Evolutionary conservation across 1,140 invertebrate species (phyloP).

Genomic region (Bombus terrestris): DNA sequence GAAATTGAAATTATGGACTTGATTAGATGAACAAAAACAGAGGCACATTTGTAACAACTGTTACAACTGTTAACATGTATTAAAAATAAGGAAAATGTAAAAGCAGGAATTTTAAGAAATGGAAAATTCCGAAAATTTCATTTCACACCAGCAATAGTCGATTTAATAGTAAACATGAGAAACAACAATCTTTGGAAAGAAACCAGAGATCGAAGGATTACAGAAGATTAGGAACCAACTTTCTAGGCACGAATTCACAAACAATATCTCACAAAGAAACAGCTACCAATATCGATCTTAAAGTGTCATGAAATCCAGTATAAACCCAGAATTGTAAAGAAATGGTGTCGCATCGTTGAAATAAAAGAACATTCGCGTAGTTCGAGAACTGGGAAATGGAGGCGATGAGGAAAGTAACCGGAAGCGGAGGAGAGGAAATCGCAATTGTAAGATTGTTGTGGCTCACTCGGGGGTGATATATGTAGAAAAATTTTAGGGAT

Average conservation of each 20-base stretch:
- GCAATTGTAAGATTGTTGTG: neutral
- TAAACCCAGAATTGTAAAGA: neutral
- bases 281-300: neutral
- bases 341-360: slow-evolving; percentile 19
- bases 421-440: neutral
- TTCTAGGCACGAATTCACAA: neutral
- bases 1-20: neutral
- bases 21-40: neutral
- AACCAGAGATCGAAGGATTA: neutral
- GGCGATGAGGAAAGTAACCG: neutral
- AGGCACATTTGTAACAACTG: neutral
- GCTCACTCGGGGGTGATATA: neutral
- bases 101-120: neutral
- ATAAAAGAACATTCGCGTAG: neutral
- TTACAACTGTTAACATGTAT: neutral
- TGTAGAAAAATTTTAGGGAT: neutral
- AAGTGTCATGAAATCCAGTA: neutral
- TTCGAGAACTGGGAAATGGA: neutral
- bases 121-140: neutral
- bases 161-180: neutral
- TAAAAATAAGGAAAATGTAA: neutral
- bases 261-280: neutral
- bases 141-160: neutral
- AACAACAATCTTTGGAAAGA: neutral
- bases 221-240: neutral